Conservation (phyloP, 2,797 vertebrate species). For the Falco concolor region DNA sequence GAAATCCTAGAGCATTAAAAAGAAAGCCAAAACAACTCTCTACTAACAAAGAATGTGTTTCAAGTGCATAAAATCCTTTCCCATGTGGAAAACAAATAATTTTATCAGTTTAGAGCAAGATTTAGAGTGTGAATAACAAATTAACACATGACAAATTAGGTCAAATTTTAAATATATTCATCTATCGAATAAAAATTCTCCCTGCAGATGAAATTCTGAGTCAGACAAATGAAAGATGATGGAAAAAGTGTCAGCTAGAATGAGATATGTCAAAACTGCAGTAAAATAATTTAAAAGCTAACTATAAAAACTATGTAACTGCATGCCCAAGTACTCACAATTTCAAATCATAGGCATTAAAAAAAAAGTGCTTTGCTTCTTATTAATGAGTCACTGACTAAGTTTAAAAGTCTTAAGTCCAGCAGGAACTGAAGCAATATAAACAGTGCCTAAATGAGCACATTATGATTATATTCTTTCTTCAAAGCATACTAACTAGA, state of each 20-base stretch:
- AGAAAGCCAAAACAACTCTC: background rate
- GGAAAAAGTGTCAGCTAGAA: background rate
- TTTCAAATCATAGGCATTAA: background rate
- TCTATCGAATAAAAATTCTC: background rate
- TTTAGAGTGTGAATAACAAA: constrained; percentile 33
- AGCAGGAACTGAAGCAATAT: background rate
- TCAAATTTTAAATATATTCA: background rate
- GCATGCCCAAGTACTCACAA: background rate
- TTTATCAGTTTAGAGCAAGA: constrained; percentile 9
- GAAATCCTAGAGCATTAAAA: constrained; percentile 37
- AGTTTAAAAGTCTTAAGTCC: background rate
- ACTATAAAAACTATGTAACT: background rate
- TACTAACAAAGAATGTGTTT: constrained; percentile 11
- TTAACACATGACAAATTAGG: background rate
- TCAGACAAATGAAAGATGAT: background rate
- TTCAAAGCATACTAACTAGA: background rate
- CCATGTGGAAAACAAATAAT: background rate
- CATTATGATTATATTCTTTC: background rate
- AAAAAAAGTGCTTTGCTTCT: background rate
- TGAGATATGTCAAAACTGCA: background rate
- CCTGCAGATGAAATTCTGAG: background rate
- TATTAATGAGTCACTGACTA: background rate
- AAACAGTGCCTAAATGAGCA: background rate
- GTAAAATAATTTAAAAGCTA: background rate
- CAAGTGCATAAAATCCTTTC: constrained; percentile 20